Percentiles rank a stretch among this genome's conserved stretches.
Evolutionary conservation across 2,888 invertebrate genomes (phyloP).

Genomic region (Ypsolopha sequella): DNA sequence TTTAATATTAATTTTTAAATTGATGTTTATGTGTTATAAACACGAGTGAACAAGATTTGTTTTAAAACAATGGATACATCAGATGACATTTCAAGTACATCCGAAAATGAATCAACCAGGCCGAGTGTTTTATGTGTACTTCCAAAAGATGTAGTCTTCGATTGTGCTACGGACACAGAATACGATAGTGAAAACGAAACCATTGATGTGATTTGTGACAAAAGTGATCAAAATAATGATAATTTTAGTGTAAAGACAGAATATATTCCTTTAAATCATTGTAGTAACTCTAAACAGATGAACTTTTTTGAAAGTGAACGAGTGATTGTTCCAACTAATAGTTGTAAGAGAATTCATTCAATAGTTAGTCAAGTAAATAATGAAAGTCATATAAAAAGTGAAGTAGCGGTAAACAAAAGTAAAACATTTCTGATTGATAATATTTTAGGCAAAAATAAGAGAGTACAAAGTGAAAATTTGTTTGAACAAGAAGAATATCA

Average conservation of each 20-base stretch:
- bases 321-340: constrained; percentile 29
- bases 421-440: constrained; percentile 70
- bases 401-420: constrained; percentile 21
- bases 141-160: constrained; percentile 27
- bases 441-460: constrained; percentile 60
- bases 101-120: constrained; percentile 32
- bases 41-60: not conserved
- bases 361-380: constrained; percentile 17
- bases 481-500: constrained; percentile 24
- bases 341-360: constrained; percentile 15
- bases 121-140: constrained; percentile 18
- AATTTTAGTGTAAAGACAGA: constrained; percentile 24
- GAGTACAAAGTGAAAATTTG: constrained; percentile 18
- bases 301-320: no score
- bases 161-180: constrained; percentile 44
- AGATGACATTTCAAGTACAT: constrained; percentile 58
- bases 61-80: constrained; percentile 34
- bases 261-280: constrained; percentile 27
- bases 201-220: constrained; percentile 60
- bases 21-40: not conserved
- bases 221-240: constrained; percentile 31
- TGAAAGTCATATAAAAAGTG: not conserved
- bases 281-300: no score
- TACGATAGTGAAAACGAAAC: constrained; percentile 62
- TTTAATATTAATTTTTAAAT: no score